Base-by-base conservation (phyloP, 2,888 invertebrate species). In the Monoplex corrugatus region DNA sequence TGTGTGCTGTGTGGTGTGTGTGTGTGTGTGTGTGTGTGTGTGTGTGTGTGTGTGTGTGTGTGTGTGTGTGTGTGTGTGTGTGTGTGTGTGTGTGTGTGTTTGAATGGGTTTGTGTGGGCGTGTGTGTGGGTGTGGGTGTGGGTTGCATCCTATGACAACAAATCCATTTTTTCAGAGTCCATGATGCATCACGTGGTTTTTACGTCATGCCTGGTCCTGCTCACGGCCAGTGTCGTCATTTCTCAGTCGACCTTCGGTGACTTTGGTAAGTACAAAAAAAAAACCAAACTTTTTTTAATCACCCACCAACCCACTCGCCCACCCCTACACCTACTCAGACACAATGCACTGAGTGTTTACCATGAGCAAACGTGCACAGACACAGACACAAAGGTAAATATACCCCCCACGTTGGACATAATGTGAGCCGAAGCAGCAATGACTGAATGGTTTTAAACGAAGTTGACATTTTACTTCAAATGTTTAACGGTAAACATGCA, bases 31-130 rank as follows among this genome's bases (percentile, higher is more conserved):
- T 38, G 75, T 75, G 75, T 38, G 75, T 35, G 38, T 38, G 75
- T 35, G 38, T 38, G 75, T 35, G 75, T 35, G 35, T 38, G 75
- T 75, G 75, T 75, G 75, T 75, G 75, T 75, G 75, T 75, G 75
- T 75, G 75, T 75, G 75, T 75, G 75, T 75, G 75, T 75, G 75
- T 75, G 75, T 75, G 75, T 75, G 75, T 75, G 75, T 75, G 75
- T 75, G 75, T 75, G 75, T 75, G 75, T 75, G 38, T 75, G 75
- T 75, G 75, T 75, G 75, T 38, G 38, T 75, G 35, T 38, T 0
- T 0, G 6, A 68, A 68, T 68, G 28, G 23, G 28, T 23, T n/a
- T 3, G 28, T 23, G 28, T 23, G 28, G 6, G 6, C 28, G 16
- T 50, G 13, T 50, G 23, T 13, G 50, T 23, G 23, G 23, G 50